Base-by-base conservation (phyloP, 2,888 invertebrate genomes). In the Orgyia antiqua region DNA sequence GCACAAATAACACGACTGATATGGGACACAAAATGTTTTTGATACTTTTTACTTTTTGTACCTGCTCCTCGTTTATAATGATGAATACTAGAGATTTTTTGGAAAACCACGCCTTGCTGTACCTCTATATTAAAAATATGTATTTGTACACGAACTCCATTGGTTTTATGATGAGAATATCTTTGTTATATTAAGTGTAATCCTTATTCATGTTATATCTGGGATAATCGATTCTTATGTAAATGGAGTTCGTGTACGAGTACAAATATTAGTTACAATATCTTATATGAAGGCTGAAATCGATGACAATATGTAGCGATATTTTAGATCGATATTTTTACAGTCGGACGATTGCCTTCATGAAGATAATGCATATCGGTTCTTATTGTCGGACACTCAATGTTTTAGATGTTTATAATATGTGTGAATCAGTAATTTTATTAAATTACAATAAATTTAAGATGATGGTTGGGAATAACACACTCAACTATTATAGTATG, bases 1-100 rank as follows among this genome's bases (percentile, higher is more conserved):
- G 84, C 84, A 83, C 83, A 82, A 84, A 84, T 72, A 73, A 75
- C 69, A 75, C 65, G 84, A 84, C 84, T 84, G 84, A 84, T 69
- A 80, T 61, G 84, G 84, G 84, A 84, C 84, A 82, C 84, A 84
- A 76, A 71, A 79, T 67, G 72, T 82, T 84, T 83, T 84, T 82
- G 82, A 83, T 77, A 77, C 75, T 76, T 82, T 77, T 74, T 74
- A 65, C 63, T 77, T 79, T 78, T 79, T 63, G 58, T 71, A 82
- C 73, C 73, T 68, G 66, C 71, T 76, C 69, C 69, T 76, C 66
- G 65, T 72, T 77, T 76, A 59, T 72, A 67, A 65, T 71, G 69
- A 53, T 51, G 46, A 48, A 61, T 55, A 58, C 45, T 68, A 65
- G 59, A 15, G 60, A 48, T 69, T 74, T 67, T 60, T 61, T 78